phyloP scores from a whole-genome alignment of 2,113 vertebrate species.

The Cygnus atratus region DNA sequence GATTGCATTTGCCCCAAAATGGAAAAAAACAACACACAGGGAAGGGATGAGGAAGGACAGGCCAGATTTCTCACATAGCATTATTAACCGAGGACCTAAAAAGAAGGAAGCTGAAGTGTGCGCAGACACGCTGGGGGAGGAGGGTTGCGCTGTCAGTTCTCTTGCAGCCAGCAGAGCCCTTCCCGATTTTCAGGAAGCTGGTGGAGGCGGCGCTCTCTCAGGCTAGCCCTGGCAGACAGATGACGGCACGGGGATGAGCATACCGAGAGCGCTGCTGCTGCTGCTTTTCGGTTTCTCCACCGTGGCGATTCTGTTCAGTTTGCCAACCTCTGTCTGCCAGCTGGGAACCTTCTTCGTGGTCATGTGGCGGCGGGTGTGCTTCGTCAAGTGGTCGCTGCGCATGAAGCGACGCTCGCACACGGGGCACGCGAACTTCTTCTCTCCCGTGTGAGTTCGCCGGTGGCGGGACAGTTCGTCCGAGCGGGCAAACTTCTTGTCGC shows the following conservation, averaged over 20 bases:
- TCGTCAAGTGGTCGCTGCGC: slow-evolving; percentile 97
- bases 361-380: slow-evolving; percentile 92
- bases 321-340: slow-evolving; percentile 85
- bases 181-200: neutral
- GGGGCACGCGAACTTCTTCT: slow-evolving; percentile 93
- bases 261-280: slow-evolving; percentile 62
- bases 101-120: neutral
- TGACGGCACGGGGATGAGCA: slow-evolving; percentile 66
- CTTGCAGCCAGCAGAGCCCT: neutral
- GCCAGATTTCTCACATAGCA: neutral
- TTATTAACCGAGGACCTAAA: slow-evolving; percentile 14
- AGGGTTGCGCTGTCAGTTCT: neutral
- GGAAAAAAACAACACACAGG: neutral
- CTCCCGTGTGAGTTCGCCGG: slow-evolving; percentile 94
- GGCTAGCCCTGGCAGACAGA: slow-evolving; percentile 23
- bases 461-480: slow-evolving; percentile 97
- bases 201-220: neutral
- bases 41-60: neutral
- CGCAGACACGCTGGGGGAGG: neutral
- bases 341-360: slow-evolving; percentile 84
- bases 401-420: slow-evolving; percentile 96
- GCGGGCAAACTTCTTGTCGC: slow-evolving; percentile 94
- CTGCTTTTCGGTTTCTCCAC: slow-evolving; percentile 67
- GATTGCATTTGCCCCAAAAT: slow-evolving; percentile 56
- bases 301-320: slow-evolving; percentile 73